Base-by-base conservation (phyloP, 2,113 vertebrate species). In the Gasterosteus nipponicus region DNA sequence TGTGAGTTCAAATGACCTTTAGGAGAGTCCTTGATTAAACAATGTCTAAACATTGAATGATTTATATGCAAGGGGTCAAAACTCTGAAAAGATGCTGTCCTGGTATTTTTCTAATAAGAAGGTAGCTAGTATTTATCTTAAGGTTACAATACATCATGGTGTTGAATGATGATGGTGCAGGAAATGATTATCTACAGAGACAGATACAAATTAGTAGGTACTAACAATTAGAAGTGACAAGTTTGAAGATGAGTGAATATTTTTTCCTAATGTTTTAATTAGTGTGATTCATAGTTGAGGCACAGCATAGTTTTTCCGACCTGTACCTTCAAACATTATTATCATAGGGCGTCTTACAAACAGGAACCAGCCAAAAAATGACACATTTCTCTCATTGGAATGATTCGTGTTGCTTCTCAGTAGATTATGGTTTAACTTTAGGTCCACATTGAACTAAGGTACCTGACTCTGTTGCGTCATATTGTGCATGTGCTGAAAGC, bases 401-500 rank as follows among this genome's bases (percentile, higher is more conserved):
- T 26, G 22, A 26, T 26, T 26, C 22, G 22, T 26, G 22, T 26
- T 26, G 22, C 39, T 53, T 47, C 70, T 57, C 2, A 61, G 68
- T 73, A 70, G 33, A 77, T 56, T 67, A 60, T 57, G 80, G 58
- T 83, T 81, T 86, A 80, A 67, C 78, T 70, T 59, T 41, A 79
- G 64, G 63, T 70, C 18, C 54, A 7, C 31, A 75, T 78, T 59
- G 67, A 65, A 73, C 58, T 46, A 49, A 58, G 42, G 67, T 58
- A 10, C 51, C 73, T 70, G 42, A 70, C 80, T 82, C 69, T 69
- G 73, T 83, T 61, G 73, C 70, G 78, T 70, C 69, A 81, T 78
- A 49, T 75, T 83, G 79, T 77, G 78, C 69, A 81, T 75, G 75
- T 78, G 69, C 59, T 75, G 77, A 61, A 70, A 80, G 85, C 77